A percentile compares a stretch with the other conserved stretches of the same genome.
These are phyloP conservation scores for Tachycineta bicolor DNA, from an alignment of 2,113 vertebrate species.

Conservation along the genomic window DNA sequence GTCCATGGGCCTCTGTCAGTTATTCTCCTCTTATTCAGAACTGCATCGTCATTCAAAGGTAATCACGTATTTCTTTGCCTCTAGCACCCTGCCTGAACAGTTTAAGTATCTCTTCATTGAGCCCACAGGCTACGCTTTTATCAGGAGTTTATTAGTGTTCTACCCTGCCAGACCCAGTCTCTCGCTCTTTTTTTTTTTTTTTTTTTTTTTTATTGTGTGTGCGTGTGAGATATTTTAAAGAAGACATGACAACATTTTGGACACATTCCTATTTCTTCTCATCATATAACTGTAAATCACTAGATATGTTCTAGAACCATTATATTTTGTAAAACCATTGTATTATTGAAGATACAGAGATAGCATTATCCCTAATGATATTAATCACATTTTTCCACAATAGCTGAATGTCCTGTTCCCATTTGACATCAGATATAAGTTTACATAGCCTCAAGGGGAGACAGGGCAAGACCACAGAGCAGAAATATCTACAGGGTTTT, in stretches of 20 bases:
- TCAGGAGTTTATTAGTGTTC: slow-evolving; percentile 26
- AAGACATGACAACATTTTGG: not conserved
- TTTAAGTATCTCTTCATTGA: slow-evolving; percentile 13
- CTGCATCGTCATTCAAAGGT: not conserved
- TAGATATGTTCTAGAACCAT: not conserved
- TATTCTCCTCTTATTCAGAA: not conserved
- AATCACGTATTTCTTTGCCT: slow-evolving; percentile 17
- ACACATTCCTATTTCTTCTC: not conserved
- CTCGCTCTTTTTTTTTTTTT: not conserved
- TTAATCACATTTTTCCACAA: not conserved
- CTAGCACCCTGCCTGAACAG: slow-evolving; percentile 9
- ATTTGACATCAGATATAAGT: not conserved
- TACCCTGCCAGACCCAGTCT: not conserved
- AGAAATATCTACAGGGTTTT: not conserved
- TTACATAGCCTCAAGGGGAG: not conserved
- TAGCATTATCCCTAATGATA: not conserved
- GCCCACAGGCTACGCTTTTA: slow-evolving; percentile 11
- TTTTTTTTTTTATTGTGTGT: not conserved
- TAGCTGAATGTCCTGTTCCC: not conserved
- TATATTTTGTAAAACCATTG: not conserved
- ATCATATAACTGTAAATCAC: not conserved
- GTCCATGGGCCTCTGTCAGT: not conserved
- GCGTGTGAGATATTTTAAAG: not conserved
- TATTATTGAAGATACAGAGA: not conserved
- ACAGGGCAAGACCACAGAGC: not conserved